Evolutionary conservation across 1,140 invertebrate species (phyloP), one percentile per base, ranked within the genome.

Genomic region (Mamestra configurata): DNA sequence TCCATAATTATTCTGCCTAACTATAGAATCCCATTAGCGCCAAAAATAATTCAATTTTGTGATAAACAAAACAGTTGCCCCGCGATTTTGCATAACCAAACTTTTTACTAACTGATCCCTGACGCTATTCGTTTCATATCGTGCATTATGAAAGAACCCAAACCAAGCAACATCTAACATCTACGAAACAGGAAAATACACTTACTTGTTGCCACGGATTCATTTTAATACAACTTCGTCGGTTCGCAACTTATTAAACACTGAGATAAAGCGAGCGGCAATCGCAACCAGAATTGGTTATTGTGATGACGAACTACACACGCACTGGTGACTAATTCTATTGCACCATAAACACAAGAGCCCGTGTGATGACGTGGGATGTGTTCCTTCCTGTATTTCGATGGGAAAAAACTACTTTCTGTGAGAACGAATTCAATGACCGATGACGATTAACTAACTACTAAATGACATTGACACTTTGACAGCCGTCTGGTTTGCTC

Each of bases 201-300:
- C 66, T 70, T 70, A 70, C 66, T 70, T 70, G 66, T 11, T 70
- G 66, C 66, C 66, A 70, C 66, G 66, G 66, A 70, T 70, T 70
- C 66, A 70, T 70, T 70, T 46, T 70, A 24, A 70, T 24, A 27
- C 66, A 46, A 70, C 66, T 70, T 49, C 27, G 4, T 70, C 24
- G 22, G 8, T 70, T 18, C 5, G 7, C 5, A 70, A 70, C 66
- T 70, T 70, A 4, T 70, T n/a, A 70, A 22, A 70, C 66, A 70
- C 40, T 70, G 66, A 68, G 20, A 22, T 6, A n/a, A n/a, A 68
- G n/a, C 18, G 8, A 66, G 22, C 40, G 15, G 40, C 43, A 24
- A 27, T 24, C 8, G 40, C 22, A 11, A 46, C 20, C 20, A 24
- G 18, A 27, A 6, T 70, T 43, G 20, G 4, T n/a, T 15, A 27